A percentile compares a stretch with the other conserved stretches of the same genome.
These are phyloP conservation scores for Bos indicus DNA, from an alignment of 2,113 vertebrate genomes.

Conservation along the genomic window DNA sequence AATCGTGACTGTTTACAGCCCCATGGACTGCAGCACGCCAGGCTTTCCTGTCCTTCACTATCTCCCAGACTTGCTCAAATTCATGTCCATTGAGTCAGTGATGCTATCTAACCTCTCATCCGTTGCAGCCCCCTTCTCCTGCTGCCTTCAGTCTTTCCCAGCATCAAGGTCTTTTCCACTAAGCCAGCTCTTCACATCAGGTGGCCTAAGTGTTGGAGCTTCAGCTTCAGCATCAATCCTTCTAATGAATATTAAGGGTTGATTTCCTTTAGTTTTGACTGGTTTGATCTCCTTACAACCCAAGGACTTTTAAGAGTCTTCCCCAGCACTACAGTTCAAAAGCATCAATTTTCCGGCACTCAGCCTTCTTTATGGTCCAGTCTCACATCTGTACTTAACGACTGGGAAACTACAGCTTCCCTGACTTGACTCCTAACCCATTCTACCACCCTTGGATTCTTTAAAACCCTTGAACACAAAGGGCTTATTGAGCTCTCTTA, in stretches of 20 bases:
- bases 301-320: neutral
- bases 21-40: neutral
- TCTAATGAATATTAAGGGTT: neutral
- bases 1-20: neutral
- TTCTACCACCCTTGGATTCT: neutral
- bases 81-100: neutral
- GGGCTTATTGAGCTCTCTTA: neutral
- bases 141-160: neutral
- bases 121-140: neutral
- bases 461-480: neutral
- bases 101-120: neutral
- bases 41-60: neutral
- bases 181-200: neutral
- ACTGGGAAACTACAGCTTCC: neutral
- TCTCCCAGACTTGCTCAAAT: neutral
- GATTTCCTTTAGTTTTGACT: neutral
- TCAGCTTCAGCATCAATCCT: neutral
- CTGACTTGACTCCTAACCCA: neutral
- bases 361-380: neutral
- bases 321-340: neutral
- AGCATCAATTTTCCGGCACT: neutral
- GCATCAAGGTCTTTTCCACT: neutral
- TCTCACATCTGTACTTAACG: neutral
- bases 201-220: neutral
- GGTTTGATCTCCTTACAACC: neutral